A percentile compares a stretch with the other conserved stretches of the same genome.
These are phyloP conservation scores for Campoplex nolae DNA, from an alignment of 2,888 invertebrate genomes.

Conservation along the genomic window DNA sequence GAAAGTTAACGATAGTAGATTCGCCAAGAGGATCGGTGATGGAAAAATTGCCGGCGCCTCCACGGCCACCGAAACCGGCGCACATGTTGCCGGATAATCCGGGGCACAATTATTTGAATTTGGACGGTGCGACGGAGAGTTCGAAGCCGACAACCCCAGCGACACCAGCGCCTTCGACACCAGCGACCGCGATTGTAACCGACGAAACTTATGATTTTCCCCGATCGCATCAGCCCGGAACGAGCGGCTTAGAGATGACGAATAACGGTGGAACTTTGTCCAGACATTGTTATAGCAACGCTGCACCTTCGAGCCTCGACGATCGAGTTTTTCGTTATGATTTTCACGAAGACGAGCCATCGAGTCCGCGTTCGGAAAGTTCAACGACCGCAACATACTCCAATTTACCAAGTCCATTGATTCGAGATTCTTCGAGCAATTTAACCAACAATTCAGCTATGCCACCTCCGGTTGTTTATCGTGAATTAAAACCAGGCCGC, in stretches of 20 bases:
- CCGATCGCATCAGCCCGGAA: conserved; percentile 87
- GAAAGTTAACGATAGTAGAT: conserved; percentile 84
- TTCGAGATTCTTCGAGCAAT: conserved; percentile 79
- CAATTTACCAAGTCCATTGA: conserved; percentile 86
- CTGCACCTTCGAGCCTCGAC: conserved; percentile 86
- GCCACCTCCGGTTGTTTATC: conserved; percentile 87
- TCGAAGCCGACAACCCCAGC: conserved; percentile 82
- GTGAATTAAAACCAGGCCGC: conserved; percentile 87
- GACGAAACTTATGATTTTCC: conserved; percentile 91
- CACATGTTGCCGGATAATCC: conserved; percentile 85
- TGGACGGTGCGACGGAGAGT: conserved; percentile 83
- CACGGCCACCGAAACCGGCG: conserved; percentile 91
- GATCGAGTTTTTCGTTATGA: conserved; percentile 87
- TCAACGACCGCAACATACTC: conserved; percentile 86
- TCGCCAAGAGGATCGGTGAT: conserved; percentile 76
- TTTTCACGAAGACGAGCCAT: conserved; percentile 83
- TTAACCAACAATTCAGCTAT: conserved; percentile 83
- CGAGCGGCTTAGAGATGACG: conserved; percentile 77
- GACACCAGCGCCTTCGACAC: conserved; percentile 80
- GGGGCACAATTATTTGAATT: conserved; percentile 85
- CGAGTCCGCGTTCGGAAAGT: conserved; percentile 85
- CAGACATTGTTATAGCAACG: conserved; percentile 88
- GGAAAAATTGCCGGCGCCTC: conserved; percentile 87
- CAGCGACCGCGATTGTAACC: conserved; percentile 77
- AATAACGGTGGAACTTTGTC: conserved; percentile 75